Evolutionary conservation across 2,888 invertebrate species (phyloP).

Genomic region (Cantharis lateralis): DNA sequence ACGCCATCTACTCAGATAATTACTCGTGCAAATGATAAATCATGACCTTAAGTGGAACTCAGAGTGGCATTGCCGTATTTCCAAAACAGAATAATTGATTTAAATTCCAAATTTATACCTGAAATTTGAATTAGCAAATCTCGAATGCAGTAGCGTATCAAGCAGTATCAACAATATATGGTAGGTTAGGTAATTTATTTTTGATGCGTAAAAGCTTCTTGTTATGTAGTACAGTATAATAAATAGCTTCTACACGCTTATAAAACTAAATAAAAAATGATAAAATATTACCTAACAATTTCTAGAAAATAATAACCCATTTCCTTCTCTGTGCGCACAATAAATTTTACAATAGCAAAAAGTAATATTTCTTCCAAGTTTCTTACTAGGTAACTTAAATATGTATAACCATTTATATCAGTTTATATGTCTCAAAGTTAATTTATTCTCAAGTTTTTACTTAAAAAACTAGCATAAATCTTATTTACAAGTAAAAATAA

Average conservation of each 20-base stretch:
- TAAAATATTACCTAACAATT: neutral
- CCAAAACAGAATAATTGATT: neutral
- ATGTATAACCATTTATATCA: conserved; percentile 1
- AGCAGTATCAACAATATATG: neutral
- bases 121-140: neutral
- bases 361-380: conserved; percentile 1
- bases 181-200: neutral
- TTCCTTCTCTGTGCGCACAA: neutral
- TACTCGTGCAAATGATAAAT: too few species aligned
- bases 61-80: too few species aligned
- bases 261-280: neutral
- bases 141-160: neutral
- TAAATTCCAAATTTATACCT: neutral
- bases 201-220: neutral
- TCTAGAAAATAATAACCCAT: neutral
- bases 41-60: too few species aligned
- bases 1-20: too few species aligned
- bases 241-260: neutral
- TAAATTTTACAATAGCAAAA: conserved; percentile 2
- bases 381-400: neutral
- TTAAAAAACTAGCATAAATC: neutral
- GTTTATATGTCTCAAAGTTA: neutral
- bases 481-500: neutral
- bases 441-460: conserved; percentile 2
- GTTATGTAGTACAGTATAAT: neutral